Base-by-base conservation (phyloP, 2,113 vertebrate species). In the Arenaria interpres region DNA sequence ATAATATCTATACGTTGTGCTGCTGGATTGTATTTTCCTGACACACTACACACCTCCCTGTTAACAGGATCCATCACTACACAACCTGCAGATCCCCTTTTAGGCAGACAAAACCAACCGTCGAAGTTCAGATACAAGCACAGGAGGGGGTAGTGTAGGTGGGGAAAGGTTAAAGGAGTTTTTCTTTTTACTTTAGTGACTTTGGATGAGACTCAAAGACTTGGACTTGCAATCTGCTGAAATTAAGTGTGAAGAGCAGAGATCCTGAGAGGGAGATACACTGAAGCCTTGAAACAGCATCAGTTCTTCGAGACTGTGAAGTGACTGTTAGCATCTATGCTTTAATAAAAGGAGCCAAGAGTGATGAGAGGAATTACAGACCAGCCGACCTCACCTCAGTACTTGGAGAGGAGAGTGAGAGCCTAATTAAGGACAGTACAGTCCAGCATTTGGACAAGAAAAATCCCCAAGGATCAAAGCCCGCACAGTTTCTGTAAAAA, bases 371-470 rank as follows among this genome's bases (percentile, higher is more conserved):
- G 88, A 79, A 83, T 48, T 45, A 41, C 5, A 5, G 67, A 24
- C 39, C 62, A 71, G 53, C 37, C 2, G 14, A 72, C 60, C 79
- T 97, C 89, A 90, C 63, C 92, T 96, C 66, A 56, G 75, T 86
- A 80, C 87, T 95, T 84, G 85, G 62, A 93, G 64, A 78, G 33
- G n/a, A 87, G 33, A 95, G 67, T 37, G 53, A 91, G 28, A 64
- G 48, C 87, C 95, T 91, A 95, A 95, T 96, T 96, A 97, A 96
- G 88, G 57, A 76, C 24, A 88, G 67, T 46, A 85, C 28, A 63
- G 69, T 45, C 30, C 54, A 79, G 64, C 67, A 71, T 62, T 93
- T 67, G 87, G 75, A 94, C 74, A 85, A 96, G 88, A 89, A 93
- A 94, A 90, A 81, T 63, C 56, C 67, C 41, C 77, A 35, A 79